Percentiles rank a stretch among this genome's conserved stretches.
phyloP scores from a whole-genome alignment of 2,797 vertebrate species.

The Microctenopoma lineatum region DNA sequence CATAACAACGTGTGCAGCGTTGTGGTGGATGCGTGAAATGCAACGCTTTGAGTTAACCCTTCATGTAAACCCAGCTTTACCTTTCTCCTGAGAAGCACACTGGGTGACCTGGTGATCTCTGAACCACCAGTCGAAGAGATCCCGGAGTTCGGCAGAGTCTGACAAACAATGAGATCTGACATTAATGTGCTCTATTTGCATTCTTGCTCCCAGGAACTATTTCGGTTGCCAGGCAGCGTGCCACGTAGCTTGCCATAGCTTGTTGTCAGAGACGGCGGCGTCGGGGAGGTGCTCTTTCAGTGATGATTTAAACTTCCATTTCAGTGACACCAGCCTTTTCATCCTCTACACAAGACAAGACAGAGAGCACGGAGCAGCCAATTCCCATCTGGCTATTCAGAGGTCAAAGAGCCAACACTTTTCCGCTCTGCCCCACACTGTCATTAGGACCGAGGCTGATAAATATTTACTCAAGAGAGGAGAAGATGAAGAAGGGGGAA shows the following conservation, averaged over 20 bases:
- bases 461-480: constrained; percentile 66
- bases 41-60: neutral
- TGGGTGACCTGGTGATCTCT: constrained; percentile 52
- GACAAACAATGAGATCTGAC: constrained; percentile 56
- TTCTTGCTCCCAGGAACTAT: constrained; percentile 62
- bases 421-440: constrained; percentile 45
- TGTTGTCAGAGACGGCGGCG: constrained; percentile 43
- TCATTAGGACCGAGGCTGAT: constrained; percentile 54
- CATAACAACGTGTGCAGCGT: too few relatives aligned
- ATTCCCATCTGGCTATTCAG: constrained; percentile 29
- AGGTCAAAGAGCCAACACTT: constrained; percentile 66
- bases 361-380: constrained; percentile 26
- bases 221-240: constrained; percentile 55
- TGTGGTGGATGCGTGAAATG: too few relatives aligned
- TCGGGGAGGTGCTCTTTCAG: constrained; percentile 47
- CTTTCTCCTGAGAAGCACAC: constrained; percentile 23
- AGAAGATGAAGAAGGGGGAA: constrained; percentile 21
- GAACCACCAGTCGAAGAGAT: constrained; percentile 51
- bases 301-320: constrained; percentile 68
- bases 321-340: constrained; percentile 57
- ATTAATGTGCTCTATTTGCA: constrained; percentile 62
- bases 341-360: constrained; percentile 46
- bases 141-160: constrained; percentile 46
- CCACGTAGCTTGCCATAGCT: constrained; percentile 47
- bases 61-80: neutral